Percentiles rank a stretch among this genome's conserved stretches.
phyloP scores from a whole-genome alignment of 2,797 vertebrate species.

The Crocidura indochinensis region DNA sequence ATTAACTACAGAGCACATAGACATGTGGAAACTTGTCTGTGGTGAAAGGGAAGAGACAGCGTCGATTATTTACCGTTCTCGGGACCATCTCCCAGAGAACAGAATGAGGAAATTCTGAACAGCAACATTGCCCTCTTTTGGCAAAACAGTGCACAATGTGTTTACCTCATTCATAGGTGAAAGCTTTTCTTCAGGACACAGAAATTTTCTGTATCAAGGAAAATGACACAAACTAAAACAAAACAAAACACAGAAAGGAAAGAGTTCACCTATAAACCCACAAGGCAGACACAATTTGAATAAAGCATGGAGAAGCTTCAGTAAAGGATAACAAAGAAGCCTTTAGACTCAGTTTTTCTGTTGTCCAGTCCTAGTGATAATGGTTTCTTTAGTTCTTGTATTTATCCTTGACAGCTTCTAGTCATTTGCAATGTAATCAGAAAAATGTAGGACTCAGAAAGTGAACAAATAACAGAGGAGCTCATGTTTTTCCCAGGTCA shows the following conservation, averaged over 20 bases:
- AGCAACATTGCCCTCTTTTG: constrained; percentile 92
- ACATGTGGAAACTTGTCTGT: constrained; percentile 87
- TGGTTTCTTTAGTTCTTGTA: constrained; percentile 54
- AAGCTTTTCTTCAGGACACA: constrained; percentile 79
- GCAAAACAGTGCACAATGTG: constrained; percentile 79
- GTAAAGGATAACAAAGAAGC: constrained; percentile 73
- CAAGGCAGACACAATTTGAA: constrained; percentile 23
- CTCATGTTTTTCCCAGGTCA: not conserved
- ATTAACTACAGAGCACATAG: constrained; percentile 88
- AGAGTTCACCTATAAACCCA: not conserved
- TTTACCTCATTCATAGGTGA: constrained; percentile 82
- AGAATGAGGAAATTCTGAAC: constrained; percentile 81
- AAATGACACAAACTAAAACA: constrained; percentile 72
- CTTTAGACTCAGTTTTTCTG: constrained; percentile 45
- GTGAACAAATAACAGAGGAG: constrained; percentile 66
- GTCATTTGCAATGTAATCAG: constrained; percentile 61
- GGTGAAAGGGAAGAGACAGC: constrained; percentile 83
- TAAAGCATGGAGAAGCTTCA: not conserved
- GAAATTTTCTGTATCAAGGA: constrained; percentile 74
- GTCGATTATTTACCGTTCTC: constrained; percentile 81
- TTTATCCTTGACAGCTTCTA: constrained; percentile 72
- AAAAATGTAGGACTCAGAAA: constrained; percentile 47
- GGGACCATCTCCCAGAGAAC: constrained; percentile 59
- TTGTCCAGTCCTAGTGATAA: constrained; percentile 50
- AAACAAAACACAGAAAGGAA: constrained; percentile 15